phyloP scores from a whole-genome alignment of 37 sponge, comb jelly and placozoan genomes.

The Agelas oroides region DNA sequence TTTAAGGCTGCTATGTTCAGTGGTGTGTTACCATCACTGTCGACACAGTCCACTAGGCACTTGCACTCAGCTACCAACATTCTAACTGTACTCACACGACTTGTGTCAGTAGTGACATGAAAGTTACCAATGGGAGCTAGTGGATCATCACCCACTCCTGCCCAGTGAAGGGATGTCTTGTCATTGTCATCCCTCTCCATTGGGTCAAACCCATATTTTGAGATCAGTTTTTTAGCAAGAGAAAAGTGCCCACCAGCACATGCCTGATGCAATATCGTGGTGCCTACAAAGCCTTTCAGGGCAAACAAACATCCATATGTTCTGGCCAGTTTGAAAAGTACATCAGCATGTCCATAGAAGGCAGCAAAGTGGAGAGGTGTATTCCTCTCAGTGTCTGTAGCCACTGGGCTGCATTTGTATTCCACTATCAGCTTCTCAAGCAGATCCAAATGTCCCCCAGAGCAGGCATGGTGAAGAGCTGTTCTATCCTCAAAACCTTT shows the following conservation, averaged over 20 bases:
- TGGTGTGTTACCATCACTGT: slow-evolving; percentile 10
- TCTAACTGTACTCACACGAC: too few relatives aligned
- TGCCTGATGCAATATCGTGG: neutral
- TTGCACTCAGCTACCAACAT: neutral
- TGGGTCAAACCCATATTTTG: neutral
- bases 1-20: neutral
- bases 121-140: too few relatives aligned
- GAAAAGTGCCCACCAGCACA: neutral
- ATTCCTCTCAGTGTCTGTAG: neutral
- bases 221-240: neutral
- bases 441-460: neutral
- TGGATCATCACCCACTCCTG: too few relatives aligned
- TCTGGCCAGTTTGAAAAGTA: neutral
- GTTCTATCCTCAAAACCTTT: neutral
- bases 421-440: neutral
- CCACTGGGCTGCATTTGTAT: neutral
- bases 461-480: neutral
- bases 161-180: neutral
- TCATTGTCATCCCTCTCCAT: neutral
- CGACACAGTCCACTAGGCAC: neutral
- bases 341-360: neutral
- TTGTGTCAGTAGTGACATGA: too few relatives aligned
- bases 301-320: neutral
- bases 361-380: slow-evolving; percentile 2
- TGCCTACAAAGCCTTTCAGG: neutral